Evolutionary conservation across 2,888 invertebrate species (phyloP).

Genomic region (Morinoia aosen): DNA sequence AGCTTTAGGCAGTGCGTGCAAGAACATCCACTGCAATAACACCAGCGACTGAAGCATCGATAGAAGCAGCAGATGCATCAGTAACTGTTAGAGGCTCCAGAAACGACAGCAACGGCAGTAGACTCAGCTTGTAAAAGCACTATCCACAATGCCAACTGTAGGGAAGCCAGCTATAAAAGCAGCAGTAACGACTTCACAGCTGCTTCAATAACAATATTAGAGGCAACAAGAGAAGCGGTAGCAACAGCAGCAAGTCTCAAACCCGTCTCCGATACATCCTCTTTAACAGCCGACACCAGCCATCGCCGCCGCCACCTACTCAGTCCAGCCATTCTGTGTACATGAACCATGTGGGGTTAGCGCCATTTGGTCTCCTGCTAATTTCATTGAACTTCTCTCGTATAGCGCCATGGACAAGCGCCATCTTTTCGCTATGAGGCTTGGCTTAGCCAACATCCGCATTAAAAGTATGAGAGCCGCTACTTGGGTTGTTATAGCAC

Average conservation of each 20-base stretch:
- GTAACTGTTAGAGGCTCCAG: background rate
- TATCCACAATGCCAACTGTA: too few relatives aligned
- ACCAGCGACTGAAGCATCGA: too few relatives aligned
- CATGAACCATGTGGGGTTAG: background rate
- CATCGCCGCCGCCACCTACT: background rate
- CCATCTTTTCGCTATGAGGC: too few relatives aligned
- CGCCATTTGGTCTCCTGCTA: background rate
- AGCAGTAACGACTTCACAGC: too few relatives aligned
- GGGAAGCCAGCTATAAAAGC: too few relatives aligned
- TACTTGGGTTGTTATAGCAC: too few relatives aligned
- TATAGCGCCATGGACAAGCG: background rate
- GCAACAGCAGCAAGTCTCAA: slow-evolving; percentile 12
- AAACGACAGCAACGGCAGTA: background rate
- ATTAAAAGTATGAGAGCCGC: too few relatives aligned
- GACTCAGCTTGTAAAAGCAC: too few relatives aligned
- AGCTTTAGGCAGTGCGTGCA: background rate
- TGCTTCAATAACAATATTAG: too few relatives aligned
- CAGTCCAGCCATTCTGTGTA: background rate
- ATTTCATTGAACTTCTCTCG: background rate
- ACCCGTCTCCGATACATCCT: slow-evolving; percentile 7
- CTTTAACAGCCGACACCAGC: slow-evolving; percentile 24
- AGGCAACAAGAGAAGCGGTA: background rate
- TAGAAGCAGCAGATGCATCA: too few relatives aligned
- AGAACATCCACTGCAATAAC: background rate
- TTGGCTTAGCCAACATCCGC: too few relatives aligned